These are phyloP conservation scores for Cylas formicarius DNA, from an alignment of 1,140 invertebrate species.

Conservation along the genomic window DNA sequence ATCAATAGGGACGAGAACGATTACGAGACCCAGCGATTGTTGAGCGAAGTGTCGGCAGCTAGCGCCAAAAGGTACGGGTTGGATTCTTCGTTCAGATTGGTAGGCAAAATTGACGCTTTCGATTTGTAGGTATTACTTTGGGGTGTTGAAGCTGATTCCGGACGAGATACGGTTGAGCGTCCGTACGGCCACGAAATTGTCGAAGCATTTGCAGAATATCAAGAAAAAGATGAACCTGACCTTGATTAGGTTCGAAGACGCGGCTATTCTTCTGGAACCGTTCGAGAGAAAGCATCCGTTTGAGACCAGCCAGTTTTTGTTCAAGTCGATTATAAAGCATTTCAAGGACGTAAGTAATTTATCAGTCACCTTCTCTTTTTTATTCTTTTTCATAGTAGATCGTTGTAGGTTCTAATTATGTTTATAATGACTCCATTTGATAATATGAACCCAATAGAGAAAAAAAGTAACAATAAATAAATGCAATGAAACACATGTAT, in stretches of 20 bases:
- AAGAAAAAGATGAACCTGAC: slow-evolving; percentile 83
- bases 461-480: too few species aligned
- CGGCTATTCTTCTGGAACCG: slow-evolving; percentile 82
- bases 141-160: slow-evolving; percentile 70
- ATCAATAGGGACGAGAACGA: slow-evolving; percentile 62
- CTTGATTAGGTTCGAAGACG: slow-evolving; percentile 94
- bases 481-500: too few species aligned
- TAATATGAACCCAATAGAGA: too few species aligned
- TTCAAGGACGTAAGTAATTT: slow-evolving; percentile 62
- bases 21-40: slow-evolving; percentile 64
- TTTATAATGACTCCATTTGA: too few species aligned
- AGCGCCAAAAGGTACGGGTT: slow-evolving; percentile 72
- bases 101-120: background rate
- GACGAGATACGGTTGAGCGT: slow-evolving; percentile 77
- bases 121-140: slow-evolving; percentile 75
- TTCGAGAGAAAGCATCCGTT: slow-evolving; percentile 81
- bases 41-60: slow-evolving; percentile 71
- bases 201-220: slow-evolving; percentile 64
- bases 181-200: slow-evolving; percentile 73
- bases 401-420: too few species aligned
- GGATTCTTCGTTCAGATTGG: slow-evolving; percentile 56
- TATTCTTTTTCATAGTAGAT: too few species aligned
- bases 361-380: background rate
- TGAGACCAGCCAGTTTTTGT: slow-evolving; percentile 77
- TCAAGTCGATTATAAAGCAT: slow-evolving; percentile 68